These are phyloP conservation scores for Hemichromis elongatus DNA, from an alignment of 2,113 vertebrate genomes.

Conservation along the genomic window DNA sequence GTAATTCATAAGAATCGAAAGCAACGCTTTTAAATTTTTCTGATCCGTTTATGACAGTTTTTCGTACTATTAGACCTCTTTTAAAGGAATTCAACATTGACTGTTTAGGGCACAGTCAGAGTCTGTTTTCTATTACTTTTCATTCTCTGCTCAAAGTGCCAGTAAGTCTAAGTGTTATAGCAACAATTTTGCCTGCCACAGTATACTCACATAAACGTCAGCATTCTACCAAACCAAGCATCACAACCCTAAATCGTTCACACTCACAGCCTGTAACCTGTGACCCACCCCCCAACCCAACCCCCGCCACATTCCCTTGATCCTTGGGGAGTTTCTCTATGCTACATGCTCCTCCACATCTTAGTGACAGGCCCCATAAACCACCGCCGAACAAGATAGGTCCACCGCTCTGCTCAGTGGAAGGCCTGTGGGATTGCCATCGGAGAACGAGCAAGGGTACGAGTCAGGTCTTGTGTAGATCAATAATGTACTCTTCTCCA, in stretches of 20 bases:
- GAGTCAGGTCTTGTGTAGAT: slow-evolving; percentile 55
- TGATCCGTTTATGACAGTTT: background rate
- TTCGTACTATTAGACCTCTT: background rate
- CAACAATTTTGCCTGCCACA: background rate
- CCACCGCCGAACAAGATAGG: slow-evolving; percentile 41
- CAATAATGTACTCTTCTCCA: slow-evolving; percentile 58
- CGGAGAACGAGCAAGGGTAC: slow-evolving; percentile 12
- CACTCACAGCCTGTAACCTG: slow-evolving; percentile 9
- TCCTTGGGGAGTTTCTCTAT: slow-evolving; percentile 11
- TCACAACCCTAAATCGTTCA: background rate
- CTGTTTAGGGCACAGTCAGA: background rate
- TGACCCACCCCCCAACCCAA: background rate
- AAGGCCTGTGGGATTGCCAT: slow-evolving; percentile 46
- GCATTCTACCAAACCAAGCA: background rate
- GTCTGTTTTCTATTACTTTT: background rate
- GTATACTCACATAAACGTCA: background rate
- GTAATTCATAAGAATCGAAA: background rate
- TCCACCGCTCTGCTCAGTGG: slow-evolving; percentile 10
- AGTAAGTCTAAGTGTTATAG: background rate
- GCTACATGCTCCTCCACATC: slow-evolving; percentile 20
- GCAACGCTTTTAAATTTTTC: background rate
- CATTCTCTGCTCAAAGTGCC: background rate
- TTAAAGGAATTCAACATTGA: background rate
- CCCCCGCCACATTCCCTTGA: background rate
- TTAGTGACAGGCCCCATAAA: slow-evolving; percentile 51